These are phyloP conservation scores for Diglossa brunneiventris DNA, from an alignment of 2,113 vertebrate genomes.

Conservation along the genomic window DNA sequence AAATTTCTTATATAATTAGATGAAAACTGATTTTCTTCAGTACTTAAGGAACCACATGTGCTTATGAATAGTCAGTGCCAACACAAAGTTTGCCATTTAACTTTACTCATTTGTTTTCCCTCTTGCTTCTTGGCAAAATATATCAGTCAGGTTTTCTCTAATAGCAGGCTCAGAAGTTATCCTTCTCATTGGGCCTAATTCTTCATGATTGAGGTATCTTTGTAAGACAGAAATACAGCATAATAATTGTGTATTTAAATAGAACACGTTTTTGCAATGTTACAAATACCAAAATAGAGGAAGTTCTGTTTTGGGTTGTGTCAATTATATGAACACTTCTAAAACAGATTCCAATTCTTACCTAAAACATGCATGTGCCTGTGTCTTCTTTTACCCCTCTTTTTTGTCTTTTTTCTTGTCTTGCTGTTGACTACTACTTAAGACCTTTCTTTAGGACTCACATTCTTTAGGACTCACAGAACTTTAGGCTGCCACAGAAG, in stretches of 20 bases:
- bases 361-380: neutral
- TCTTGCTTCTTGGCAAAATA: neutral
- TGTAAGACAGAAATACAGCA: neutral
- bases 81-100: neutral
- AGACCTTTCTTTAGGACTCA: neutral
- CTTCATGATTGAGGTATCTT: neutral
- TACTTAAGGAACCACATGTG: neutral
- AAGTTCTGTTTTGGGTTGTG: neutral
- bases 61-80: slow-evolving; percentile 23
- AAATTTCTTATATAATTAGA: slow-evolving; percentile 33
- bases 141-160: neutral
- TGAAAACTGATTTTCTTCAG: slow-evolving; percentile 15
- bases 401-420: neutral
- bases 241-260: slow-evolving; percentile 35
- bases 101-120: slow-evolving; percentile 5
- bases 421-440: neutral
- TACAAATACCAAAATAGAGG: neutral
- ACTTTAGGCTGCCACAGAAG: neutral
- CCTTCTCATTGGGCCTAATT: neutral
- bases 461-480: no score
- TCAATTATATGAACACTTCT: neutral
- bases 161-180: neutral
- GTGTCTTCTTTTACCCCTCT: neutral
- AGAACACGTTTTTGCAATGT: neutral
- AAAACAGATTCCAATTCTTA: slow-evolving; percentile 2